Conservation (phyloP, 2,113 vertebrate species). For the Hirundichthys speculiger region DNA sequence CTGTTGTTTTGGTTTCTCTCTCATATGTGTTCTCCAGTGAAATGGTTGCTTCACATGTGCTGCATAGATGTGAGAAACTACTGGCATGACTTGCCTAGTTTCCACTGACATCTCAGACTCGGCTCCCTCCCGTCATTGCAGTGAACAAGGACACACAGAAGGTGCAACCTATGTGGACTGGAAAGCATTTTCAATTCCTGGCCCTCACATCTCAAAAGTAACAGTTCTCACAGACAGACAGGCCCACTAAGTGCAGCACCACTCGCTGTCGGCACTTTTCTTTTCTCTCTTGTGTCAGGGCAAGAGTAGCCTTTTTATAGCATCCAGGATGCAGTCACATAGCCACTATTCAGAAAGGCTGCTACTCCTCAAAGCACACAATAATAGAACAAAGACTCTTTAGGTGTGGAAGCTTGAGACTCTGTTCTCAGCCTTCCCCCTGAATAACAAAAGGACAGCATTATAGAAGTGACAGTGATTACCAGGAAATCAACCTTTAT, state of each 20-base stretch:
- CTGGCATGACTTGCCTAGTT: constrained; percentile 25
- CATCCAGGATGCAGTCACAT: constrained; percentile 60
- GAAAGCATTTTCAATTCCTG: constrained; percentile 47
- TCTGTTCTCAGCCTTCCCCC: constrained; percentile 38
- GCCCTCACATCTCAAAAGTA: constrained; percentile 53
- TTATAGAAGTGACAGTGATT: constrained; percentile 31
- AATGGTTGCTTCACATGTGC: background rate
- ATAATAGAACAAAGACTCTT: constrained; percentile 70
- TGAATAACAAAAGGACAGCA: constrained; percentile 23
- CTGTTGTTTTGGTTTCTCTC: constrained; percentile 2
- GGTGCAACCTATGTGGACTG: constrained; percentile 33
- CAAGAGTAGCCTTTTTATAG: constrained; percentile 68
- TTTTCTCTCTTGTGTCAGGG: constrained; percentile 53
- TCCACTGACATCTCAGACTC: constrained; percentile 22
- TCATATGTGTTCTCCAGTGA: background rate
- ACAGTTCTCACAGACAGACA: constrained; percentile 29
- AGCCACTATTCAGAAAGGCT: constrained; percentile 54
- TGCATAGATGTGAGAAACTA: constrained; percentile 17
- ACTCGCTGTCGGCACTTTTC: constrained; percentile 28
- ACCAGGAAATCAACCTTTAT: too few species aligned
- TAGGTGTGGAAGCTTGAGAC: constrained; percentile 49
- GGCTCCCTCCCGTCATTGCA: constrained; percentile 1
- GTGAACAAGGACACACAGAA: constrained; percentile 18
- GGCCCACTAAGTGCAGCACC: constrained; percentile 59
- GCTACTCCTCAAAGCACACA: constrained; percentile 58